Percentiles rank a stretch among this genome's conserved stretches.
Evolutionary conservation across 2,797 vertebrate species (phyloP).

Genomic region (Synanceia verrucosa): DNA sequence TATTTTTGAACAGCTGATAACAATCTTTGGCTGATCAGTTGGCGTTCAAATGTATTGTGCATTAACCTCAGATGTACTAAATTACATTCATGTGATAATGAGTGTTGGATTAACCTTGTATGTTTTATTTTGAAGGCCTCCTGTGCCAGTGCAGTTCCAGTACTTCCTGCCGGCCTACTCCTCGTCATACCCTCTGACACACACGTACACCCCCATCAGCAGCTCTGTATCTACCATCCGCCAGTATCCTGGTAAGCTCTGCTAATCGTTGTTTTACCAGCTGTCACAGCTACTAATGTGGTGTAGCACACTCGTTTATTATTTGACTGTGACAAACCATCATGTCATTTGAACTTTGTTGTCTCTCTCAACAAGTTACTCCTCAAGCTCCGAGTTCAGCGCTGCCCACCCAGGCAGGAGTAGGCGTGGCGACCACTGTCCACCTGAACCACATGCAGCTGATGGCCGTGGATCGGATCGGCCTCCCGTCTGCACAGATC

Average conservation of each 20-base stretch:
- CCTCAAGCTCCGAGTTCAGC: constrained; percentile 95
- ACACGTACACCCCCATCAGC: constrained; percentile 97
- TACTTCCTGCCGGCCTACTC: constrained; percentile 95
- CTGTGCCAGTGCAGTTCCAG: constrained; percentile 96
- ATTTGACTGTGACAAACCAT: neutral
- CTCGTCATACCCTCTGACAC: constrained; percentile 92
- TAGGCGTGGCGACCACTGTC: constrained; percentile 95
- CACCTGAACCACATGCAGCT: constrained; percentile 98
- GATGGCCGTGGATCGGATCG: constrained; percentile 97
- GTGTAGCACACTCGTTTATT: neutral
- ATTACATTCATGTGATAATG: neutral
- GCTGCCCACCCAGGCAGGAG: constrained; percentile 90
- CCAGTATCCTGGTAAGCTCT: constrained; percentile 91
- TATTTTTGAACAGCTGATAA: no score
- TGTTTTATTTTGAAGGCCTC: constrained; percentile 79
- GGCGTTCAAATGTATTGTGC: neutral
- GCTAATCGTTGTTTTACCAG: neutral
- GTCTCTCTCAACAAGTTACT: constrained; percentile 81
- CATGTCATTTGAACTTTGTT: neutral
- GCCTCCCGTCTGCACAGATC: constrained; percentile 93
- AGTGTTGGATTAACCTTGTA: neutral
- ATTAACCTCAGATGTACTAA: neutral
- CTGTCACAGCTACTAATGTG: neutral
- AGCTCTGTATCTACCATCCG: constrained; percentile 96
- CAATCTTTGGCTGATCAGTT: no score